Evolutionary conservation across 2,888 invertebrate species (phyloP).

Genomic region (Diaprepes abbreviatus): DNA sequence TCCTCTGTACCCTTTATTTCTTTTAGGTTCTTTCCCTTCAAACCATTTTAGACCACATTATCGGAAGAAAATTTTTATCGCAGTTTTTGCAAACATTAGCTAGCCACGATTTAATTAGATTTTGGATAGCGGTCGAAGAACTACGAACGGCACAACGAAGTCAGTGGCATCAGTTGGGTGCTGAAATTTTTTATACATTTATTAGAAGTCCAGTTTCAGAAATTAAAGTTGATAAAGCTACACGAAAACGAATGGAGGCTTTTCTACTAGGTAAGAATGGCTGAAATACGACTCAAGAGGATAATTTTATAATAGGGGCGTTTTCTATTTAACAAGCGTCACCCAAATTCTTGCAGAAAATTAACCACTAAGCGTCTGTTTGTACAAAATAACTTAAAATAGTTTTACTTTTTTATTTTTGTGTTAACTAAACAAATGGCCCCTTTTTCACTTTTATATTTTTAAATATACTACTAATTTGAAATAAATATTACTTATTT

Average conservation of each 20-base stretch:
- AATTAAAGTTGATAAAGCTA: constrained; percentile 85
- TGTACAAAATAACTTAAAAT: no score
- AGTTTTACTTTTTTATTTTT: no score
- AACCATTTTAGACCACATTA: constrained; percentile 82
- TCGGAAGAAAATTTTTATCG: constrained; percentile 84
- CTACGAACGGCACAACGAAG: constrained; percentile 81
- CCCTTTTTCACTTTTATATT: no score
- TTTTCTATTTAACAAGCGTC: not conserved
- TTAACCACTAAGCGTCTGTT: no score
- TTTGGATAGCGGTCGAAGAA: constrained; percentile 90
- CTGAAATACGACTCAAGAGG: not conserved
- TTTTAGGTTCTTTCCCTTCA: constrained; percentile 79
- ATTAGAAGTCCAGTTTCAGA: constrained; percentile 85
- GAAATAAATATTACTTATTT: no score
- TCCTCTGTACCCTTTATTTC: no score
- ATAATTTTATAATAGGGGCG: no score
- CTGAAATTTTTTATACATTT: constrained; percentile 93
- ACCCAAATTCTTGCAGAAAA: no score
- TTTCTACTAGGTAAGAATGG: constrained; percentile 75
- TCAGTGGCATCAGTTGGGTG: constrained; percentile 87
- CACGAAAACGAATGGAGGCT: constrained; percentile 87
- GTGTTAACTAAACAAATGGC: no score
- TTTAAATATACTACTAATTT: no score
- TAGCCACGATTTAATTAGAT: constrained; percentile 85
- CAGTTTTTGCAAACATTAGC: constrained; percentile 87